phyloP scores from a whole-genome alignment of 2,113 vertebrate species.

The Erythrolamprus reginae region DNA sequence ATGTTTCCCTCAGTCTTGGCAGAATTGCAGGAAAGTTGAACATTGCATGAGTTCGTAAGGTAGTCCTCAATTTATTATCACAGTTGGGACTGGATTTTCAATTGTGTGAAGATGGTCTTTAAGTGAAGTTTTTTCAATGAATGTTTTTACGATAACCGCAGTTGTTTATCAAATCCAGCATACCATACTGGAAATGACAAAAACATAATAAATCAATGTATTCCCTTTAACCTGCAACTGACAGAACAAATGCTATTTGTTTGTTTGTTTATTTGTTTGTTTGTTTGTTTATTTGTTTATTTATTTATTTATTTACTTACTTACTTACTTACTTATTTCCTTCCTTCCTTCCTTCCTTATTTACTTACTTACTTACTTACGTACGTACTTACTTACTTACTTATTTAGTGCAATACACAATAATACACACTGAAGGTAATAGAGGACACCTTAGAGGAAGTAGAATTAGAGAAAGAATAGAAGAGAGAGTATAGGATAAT shows the following conservation, averaged over 20 bases:
- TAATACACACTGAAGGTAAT: too few species aligned
- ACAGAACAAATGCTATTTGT: neutral
- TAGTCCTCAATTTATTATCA: neutral
- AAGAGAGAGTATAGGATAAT: too few species aligned
- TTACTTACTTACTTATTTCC: too few species aligned
- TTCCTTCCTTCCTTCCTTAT: too few species aligned
- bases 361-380: too few species aligned
- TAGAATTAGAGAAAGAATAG: too few species aligned
- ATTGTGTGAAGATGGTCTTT: neutral
- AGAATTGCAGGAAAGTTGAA: neutral
- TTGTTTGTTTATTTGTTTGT: too few species aligned
- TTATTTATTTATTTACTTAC: too few species aligned
- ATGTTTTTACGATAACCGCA: neutral
- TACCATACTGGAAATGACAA: neutral
- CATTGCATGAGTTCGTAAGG: neutral
- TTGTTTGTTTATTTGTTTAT: too few species aligned
- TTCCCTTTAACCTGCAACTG: neutral
- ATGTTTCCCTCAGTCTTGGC: neutral
- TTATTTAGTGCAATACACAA: too few species aligned
- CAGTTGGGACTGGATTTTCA: neutral
- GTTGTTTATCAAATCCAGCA: neutral
- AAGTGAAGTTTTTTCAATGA: neutral
- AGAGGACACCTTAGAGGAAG: too few species aligned
- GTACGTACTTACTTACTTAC: too few species aligned
- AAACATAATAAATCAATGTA: neutral